These are phyloP conservation scores for Phrixothrix hirtus DNA, from an alignment of 2,888 invertebrate genomes.

Conservation along the genomic window DNA sequence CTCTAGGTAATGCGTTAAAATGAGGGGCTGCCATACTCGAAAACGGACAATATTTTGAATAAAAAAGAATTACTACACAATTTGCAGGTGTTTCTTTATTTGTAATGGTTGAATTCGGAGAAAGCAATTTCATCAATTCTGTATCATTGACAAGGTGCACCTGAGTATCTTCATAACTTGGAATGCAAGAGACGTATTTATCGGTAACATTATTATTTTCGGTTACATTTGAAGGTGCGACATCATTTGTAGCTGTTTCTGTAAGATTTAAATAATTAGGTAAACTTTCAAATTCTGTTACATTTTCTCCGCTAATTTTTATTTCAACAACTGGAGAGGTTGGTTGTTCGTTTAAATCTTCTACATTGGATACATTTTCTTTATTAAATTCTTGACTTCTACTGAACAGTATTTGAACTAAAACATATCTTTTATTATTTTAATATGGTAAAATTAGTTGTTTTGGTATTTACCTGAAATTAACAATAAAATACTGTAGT, in stretches of 20 bases:
- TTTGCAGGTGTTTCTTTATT: slow-evolving; percentile 64
- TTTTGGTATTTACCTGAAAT: not conserved
- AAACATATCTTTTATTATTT: not conserved
- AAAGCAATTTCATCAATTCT: slow-evolving; percentile 67
- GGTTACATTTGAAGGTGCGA: slow-evolving; percentile 30
- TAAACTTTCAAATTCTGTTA: slow-evolving; percentile 16
- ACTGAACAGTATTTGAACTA: not conserved
- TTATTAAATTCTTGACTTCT: not conserved
- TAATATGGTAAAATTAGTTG: not conserved
- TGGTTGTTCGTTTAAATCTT: not conserved
- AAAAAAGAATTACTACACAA: slow-evolving; percentile 85
- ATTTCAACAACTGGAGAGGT: not conserved
- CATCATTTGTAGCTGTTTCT: slow-evolving; percentile 24
- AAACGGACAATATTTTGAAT: slow-evolving; percentile 87
- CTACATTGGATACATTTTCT: not conserved
- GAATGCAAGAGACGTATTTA: slow-evolving; percentile 49
- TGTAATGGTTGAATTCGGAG: slow-evolving; percentile 67
- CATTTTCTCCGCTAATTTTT: slow-evolving; percentile 5
- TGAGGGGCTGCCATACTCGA: slow-evolving; percentile 88
- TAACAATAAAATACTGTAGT: not conserved
- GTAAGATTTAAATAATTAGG: slow-evolving; percentile 28
- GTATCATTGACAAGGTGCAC: slow-evolving; percentile 75
- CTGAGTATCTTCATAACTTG: slow-evolving; percentile 44
- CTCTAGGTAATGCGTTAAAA: slow-evolving; percentile 85
- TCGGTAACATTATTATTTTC: slow-evolving; percentile 38